These are phyloP conservation scores for Brachyopa scutellaris DNA, from an alignment of 2,888 invertebrate species.

Conservation along the genomic window DNA sequence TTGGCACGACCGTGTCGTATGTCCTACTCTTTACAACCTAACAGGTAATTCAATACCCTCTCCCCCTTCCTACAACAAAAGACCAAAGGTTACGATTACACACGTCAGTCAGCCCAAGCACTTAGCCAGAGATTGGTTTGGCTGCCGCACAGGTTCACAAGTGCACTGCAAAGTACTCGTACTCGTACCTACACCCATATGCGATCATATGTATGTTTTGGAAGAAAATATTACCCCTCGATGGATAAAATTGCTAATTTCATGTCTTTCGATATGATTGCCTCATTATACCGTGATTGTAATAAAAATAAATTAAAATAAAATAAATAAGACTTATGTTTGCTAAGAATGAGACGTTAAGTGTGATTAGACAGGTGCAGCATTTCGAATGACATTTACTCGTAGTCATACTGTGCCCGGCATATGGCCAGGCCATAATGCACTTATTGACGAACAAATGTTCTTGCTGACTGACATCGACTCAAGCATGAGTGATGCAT, in stretches of 20 bases:
- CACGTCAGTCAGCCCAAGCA: constrained; percentile 47
- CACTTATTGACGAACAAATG: constrained; percentile 40
- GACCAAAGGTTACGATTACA: constrained; percentile 58
- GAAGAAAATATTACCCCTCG: constrained; percentile 26
- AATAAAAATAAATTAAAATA: constrained; percentile 65
- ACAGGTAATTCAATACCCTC: constrained; percentile 49
- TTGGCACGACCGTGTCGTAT: constrained; percentile 43
- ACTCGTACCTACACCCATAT: constrained; percentile 9
- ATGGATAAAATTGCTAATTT: constrained; percentile 59
- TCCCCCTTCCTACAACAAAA: too few relatives aligned
- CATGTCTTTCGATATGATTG: constrained; percentile 65
- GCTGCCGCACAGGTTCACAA: constrained; percentile 1
- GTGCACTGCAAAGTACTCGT: neutral
- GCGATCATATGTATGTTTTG: constrained; percentile 21
- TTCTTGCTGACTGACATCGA: neutral
- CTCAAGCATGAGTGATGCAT: neutral
- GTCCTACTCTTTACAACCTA: constrained; percentile 43
- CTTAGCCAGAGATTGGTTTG: constrained; percentile 36
- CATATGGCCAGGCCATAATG: constrained; percentile 49
- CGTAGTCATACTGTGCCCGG: too few relatives aligned
- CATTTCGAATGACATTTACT: constrained; percentile 58
- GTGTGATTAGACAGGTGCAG: constrained; percentile 69
- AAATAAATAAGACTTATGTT: constrained; percentile 55
- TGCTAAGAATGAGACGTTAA: constrained; percentile 63
- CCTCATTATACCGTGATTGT: constrained; percentile 66